Evolutionary conservation across 2,888 invertebrate genomes (phyloP).

Genomic region (Platycheirus albimanus): DNA sequence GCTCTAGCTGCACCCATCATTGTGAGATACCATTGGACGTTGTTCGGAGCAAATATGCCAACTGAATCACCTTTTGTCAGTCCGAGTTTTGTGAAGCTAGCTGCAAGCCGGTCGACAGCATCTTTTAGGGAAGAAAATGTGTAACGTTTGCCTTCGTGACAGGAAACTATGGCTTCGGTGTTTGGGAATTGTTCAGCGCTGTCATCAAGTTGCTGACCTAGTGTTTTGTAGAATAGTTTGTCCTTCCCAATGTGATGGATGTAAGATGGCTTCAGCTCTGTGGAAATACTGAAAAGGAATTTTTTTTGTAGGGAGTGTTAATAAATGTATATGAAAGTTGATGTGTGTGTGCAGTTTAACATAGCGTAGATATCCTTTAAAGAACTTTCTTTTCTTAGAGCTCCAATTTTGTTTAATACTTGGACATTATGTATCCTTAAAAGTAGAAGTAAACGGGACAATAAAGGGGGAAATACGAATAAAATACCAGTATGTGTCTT

Average conservation of each 20-base stretch:
- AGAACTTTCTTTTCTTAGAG: too few relatives aligned
- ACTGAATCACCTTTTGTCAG: slow-evolving; percentile 87
- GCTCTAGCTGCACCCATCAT: slow-evolving; percentile 87
- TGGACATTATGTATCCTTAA: too few relatives aligned
- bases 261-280: slow-evolving; percentile 82
- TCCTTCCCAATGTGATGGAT: slow-evolving; percentile 82
- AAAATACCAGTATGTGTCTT: too few relatives aligned
- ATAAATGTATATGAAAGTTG: background rate
- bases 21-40: slow-evolving; percentile 87
- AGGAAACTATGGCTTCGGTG: slow-evolving; percentile 84
- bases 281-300: slow-evolving; percentile 38
- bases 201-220: slow-evolving; percentile 84
- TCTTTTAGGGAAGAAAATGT: slow-evolving; percentile 83
- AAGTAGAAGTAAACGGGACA: too few relatives aligned
- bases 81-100: slow-evolving; percentile 87
- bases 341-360: too few relatives aligned
- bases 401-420: too few relatives aligned
- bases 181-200: slow-evolving; percentile 84
- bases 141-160: slow-evolving; percentile 82
- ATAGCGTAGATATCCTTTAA: too few relatives aligned
- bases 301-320: too few relatives aligned
- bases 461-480: too few relatives aligned
- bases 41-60: slow-evolving; percentile 90
- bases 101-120: slow-evolving; percentile 85
- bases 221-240: slow-evolving; percentile 83